Evolutionary conservation across 2,888 invertebrate species (phyloP), one percentile per base, ranked within the genome.

Genomic region (Ptilodon capucinus): DNA sequence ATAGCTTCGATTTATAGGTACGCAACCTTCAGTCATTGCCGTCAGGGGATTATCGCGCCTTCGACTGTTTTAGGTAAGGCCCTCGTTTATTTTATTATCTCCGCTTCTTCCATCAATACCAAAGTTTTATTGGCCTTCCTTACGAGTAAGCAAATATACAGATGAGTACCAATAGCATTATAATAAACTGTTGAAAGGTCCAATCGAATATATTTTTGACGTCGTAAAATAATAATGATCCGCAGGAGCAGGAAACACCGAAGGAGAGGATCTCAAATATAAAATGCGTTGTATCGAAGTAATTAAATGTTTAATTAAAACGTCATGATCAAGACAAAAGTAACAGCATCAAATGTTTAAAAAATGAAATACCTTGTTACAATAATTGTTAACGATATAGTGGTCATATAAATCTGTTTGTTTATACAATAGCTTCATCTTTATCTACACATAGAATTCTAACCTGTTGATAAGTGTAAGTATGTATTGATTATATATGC

Each of bases 251-350:
- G 46, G 23, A 28, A 41, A 13, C 19, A 21, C 13, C 7, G 39
- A 35, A 17, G 9, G 14, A 17, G 21, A 40, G 40, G 32, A 17
- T 36, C n/a, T 21, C 11, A 58, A 61, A 57, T 56, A 48, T 63
- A 67, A 73, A 58, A 57, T 51, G 64, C 62, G 64, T 48, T 46
- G 46, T 42, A 55, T 65, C 70, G 62, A 81, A 80, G 79, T 86
- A 81, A 82, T 79, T 78, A 74, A 86, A 81, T 84, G 79, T 90
- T 88, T 89, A 90, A 87, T 89, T 68, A 81, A 84, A 88, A 86
- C 86, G 81, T 84, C 84, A 85, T 87, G 86, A 90, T 88, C 84
- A 81, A 74, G 81, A 81, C 73, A 82, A 84, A 85, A 81, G 74
- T 85, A 89, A 90, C 85, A 84, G 80, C 81, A 76, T 86, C 82